Percentiles rank a stretch among this genome's conserved stretches.
These are phyloP conservation scores for Leptinotarsa rubiginosa DNA, from an alignment of 2,888 invertebrate species.

Conservation along the genomic window DNA sequence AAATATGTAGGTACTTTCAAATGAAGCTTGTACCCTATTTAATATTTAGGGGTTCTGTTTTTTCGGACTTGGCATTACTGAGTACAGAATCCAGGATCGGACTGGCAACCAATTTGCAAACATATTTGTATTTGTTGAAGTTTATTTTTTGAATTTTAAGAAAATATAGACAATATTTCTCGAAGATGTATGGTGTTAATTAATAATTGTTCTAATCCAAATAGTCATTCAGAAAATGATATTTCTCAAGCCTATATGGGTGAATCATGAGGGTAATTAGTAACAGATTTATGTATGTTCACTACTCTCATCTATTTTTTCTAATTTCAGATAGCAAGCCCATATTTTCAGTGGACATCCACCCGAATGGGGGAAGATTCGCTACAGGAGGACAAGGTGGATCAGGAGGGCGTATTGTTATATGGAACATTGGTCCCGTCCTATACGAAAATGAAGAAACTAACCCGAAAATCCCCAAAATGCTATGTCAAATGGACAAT, in stretches of 20 bases:
- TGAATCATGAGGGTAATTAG: constrained; percentile 32
- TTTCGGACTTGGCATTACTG: too few species aligned
- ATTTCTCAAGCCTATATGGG: constrained; percentile 33
- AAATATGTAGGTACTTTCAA: too few species aligned
- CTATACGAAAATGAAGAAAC: constrained; percentile 81
- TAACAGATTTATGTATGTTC: neutral
- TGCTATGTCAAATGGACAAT: constrained; percentile 96
- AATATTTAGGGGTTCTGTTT: too few species aligned
- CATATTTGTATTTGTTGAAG: too few species aligned
- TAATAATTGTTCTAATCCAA: neutral
- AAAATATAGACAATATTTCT: neutral
- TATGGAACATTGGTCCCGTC: constrained; percentile 95
- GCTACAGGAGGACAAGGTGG: constrained; percentile 95
- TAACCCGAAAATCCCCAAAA: constrained; percentile 87
- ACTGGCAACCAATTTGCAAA: too few species aligned
- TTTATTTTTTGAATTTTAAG: neutral
- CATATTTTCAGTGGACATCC: constrained; percentile 97
- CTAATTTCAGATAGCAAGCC: constrained; percentile 78
- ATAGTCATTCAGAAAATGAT: constrained; percentile 19
- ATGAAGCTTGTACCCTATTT: too few species aligned
- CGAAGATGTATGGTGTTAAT: neutral
- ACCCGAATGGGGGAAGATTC: constrained; percentile 94
- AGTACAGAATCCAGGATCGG: too few species aligned
- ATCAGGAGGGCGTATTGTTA: constrained; percentile 90
- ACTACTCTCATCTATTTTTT: neutral